Evolutionary conservation across 2,113 vertebrate genomes (phyloP).

Genomic region (Sus scrofa): T2T-Sscrofa CM000814.6:103157001-103157500

Average conservation of each 20-base stretch:
- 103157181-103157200: not conserved
- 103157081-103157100: not conserved
- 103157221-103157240: not conserved
- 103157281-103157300: not conserved
- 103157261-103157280: not conserved
- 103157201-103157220: not conserved
- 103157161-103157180: slow-evolving; percentile 18
- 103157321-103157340: not conserved
- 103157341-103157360: not conserved
- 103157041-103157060: not conserved
- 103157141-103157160: not conserved
- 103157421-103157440: slow-evolving; percentile 39
- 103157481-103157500: slow-evolving; percentile 13
- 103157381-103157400: not conserved
- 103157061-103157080: not conserved
- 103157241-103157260: not conserved
- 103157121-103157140: not conserved
- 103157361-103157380: not conserved
- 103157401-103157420: not conserved
- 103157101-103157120: not conserved
- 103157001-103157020: not conserved
- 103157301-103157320: not conserved
- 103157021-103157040: not conserved
- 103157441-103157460: slow-evolving; percentile 8
- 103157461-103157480: not conserved